Percentiles rank a stretch among this genome's conserved stretches.
Evolutionary conservation across 2,797 vertebrate genomes (phyloP).

Genomic region (Pseudochromis fuscus): DNA sequence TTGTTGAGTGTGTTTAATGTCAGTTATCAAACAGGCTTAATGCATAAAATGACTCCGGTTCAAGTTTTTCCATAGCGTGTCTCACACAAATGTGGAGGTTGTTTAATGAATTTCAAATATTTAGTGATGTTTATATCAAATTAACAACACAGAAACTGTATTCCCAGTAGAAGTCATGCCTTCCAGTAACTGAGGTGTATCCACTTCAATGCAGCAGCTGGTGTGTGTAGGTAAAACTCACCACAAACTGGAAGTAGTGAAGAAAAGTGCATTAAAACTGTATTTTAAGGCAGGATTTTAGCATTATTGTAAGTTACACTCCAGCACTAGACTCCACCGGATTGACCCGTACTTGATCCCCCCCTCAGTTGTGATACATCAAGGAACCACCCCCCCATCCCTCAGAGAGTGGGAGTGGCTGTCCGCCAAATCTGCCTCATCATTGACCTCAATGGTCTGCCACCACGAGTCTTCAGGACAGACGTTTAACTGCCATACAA

Average conservation of each 20-base stretch:
- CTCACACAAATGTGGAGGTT: neutral
- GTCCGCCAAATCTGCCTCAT: slow-evolving; percentile 76
- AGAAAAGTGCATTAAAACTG: neutral
- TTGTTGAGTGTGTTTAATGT: slow-evolving; percentile 33
- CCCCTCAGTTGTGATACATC: slow-evolving; percentile 37
- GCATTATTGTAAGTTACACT: neutral
- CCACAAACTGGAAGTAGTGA: neutral
- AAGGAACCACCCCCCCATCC: slow-evolving; percentile 41
- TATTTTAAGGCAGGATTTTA: neutral
- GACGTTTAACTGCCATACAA: slow-evolving; percentile 83
- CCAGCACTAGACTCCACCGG: slow-evolving; percentile 9
- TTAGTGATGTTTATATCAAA: neutral
- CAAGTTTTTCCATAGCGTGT: neutral
- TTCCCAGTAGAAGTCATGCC: too few species aligned
- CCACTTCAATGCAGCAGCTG: neutral
- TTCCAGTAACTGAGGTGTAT: too few species aligned
- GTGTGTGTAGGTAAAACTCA: neutral
- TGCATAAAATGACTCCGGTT: neutral
- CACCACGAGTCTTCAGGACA: slow-evolving; percentile 68
- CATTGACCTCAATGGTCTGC: slow-evolving; percentile 77
- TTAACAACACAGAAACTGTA: too few species aligned
- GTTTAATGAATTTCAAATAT: neutral
- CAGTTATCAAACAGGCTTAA: neutral
- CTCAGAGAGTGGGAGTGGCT: slow-evolving; percentile 69
- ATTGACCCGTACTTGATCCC: slow-evolving; percentile 65